Conservation (phyloP, 2,888 invertebrate species). For the Encarsia formosa region DNA sequence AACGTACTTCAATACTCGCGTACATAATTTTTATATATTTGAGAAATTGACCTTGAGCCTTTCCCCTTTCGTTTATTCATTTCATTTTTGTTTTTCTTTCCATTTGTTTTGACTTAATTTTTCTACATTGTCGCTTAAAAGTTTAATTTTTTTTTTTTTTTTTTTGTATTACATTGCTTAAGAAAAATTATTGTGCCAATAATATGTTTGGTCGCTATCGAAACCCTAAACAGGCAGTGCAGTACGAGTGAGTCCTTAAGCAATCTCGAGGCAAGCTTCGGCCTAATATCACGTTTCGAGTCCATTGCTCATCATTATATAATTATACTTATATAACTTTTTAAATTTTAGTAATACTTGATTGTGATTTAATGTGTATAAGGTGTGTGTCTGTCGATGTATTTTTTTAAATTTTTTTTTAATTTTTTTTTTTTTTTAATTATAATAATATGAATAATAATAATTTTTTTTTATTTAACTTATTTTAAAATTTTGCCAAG, state of each 20-base stretch:
- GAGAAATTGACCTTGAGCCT: constrained; percentile 23
- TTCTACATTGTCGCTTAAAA: constrained; percentile 17
- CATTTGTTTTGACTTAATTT: constrained; percentile 29
- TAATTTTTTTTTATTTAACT: background rate
- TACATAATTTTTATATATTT: constrained; percentile 17
- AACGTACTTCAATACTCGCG: constrained; percentile 10
- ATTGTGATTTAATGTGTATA: constrained; percentile 17
- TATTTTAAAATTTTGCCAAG: constrained; percentile 11
- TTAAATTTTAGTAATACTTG: constrained; percentile 20
- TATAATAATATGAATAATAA: background rate
- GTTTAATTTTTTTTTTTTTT: constrained; percentile 25
- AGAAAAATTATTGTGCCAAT: constrained; percentile 53
- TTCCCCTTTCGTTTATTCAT: background rate
- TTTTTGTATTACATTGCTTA: constrained; percentile 44
- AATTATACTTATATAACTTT: constrained; percentile 33
- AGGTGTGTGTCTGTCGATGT: constrained; percentile 13
- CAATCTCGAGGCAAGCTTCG: constrained; percentile 52
- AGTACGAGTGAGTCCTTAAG: constrained; percentile 51
- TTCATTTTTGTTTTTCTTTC: background rate
- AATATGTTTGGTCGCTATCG: constrained; percentile 50
- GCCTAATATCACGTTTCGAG: constrained; percentile 53
- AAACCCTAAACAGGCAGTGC: constrained; percentile 53
- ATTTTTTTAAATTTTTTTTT: constrained; percentile 28
- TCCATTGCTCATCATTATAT: constrained; percentile 49
- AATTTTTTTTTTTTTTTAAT: constrained; percentile 28